A percentile compares a stretch with the other conserved stretches of the same genome.
phyloP scores from a whole-genome alignment of 2,113 vertebrate genomes.

The Myrmecobius fasciatus region DNA sequence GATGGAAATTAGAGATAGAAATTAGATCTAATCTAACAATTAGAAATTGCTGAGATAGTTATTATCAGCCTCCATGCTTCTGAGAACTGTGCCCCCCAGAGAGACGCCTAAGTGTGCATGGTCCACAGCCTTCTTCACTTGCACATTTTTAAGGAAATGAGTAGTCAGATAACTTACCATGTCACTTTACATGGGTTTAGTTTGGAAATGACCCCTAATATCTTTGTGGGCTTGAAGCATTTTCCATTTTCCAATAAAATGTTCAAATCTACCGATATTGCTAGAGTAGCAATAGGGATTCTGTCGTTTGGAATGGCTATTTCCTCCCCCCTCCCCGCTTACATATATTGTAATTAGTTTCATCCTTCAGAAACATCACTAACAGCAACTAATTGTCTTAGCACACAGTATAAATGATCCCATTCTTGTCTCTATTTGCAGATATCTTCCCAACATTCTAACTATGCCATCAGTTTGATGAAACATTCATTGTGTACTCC shows the following conservation, averaged over 20 bases:
- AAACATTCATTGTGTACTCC: neutral
- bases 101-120: neutral
- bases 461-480: slow-evolving; percentile 9
- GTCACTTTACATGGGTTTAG: neutral
- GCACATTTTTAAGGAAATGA: neutral
- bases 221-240: neutral
- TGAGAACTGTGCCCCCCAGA: neutral
- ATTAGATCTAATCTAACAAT: too few relatives aligned
- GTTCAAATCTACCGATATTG: neutral
- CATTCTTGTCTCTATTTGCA: slow-evolving; percentile 13
- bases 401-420: neutral
- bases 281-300: neutral
- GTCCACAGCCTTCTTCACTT: neutral
- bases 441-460: slow-evolving; percentile 29
- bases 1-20: too few relatives aligned
- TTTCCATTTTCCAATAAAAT: neutral
- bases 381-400: neutral
- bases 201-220: neutral
- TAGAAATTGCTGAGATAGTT: neutral
- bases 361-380: neutral
- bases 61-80: neutral
- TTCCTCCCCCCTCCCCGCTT: neutral
- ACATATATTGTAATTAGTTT: slow-evolving; percentile 23
- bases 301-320: neutral
- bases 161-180: neutral